Evolutionary conservation across 2,888 invertebrate species (phyloP).

Genomic region (Chrysolina americana): DNA sequence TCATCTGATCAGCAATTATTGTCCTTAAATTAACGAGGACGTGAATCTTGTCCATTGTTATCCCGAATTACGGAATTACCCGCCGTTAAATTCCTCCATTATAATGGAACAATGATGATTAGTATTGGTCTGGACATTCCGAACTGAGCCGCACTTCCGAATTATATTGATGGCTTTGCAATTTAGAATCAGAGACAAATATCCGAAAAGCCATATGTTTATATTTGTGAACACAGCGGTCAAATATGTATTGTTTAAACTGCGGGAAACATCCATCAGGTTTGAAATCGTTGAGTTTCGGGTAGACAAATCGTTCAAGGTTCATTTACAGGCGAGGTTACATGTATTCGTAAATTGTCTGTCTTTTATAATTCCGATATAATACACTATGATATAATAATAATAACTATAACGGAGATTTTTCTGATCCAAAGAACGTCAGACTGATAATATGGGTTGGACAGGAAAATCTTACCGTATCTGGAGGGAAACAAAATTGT

Average conservation of each 20-base stretch:
- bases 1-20: constrained; percentile 6
- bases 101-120: constrained; percentile 22
- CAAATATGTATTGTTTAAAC: not conserved
- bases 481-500: too few species aligned
- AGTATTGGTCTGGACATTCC: constrained; percentile 16
- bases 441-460: too few species aligned
- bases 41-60: constrained; percentile 24
- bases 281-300: too few species aligned
- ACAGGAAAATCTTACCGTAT: too few species aligned
- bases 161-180: constrained; percentile 15
- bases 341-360: too few species aligned
- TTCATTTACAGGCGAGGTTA: too few species aligned
- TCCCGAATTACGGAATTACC: not conserved
- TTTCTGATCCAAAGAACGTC: too few species aligned
- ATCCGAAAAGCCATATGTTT: not conserved
- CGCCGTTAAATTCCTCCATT: constrained; percentile 12
- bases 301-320: too few species aligned
- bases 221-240: not conserved
- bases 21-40: constrained; percentile 21
- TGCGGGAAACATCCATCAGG: not conserved
- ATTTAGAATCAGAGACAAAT: not conserved
- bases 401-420: too few species aligned
- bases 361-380: too few species aligned
- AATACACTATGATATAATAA: too few species aligned
- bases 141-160: constrained; percentile 12